A percentile compares a stretch with the other conserved stretches of the same genome.
phyloP scores from a whole-genome alignment of 2,797 vertebrate genomes.

The Sebastes taczanowskii region DNA sequence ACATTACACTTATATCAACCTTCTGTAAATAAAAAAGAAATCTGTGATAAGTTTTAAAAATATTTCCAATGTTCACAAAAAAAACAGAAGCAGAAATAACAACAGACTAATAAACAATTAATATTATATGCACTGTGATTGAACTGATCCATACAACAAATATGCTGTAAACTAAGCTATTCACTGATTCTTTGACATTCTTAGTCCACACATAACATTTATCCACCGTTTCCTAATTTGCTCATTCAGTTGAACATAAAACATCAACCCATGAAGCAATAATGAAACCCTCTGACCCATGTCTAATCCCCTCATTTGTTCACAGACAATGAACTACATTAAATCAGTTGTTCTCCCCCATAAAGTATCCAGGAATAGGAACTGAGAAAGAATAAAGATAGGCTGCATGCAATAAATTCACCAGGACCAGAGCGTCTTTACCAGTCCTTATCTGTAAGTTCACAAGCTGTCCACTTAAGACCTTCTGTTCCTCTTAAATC shows the following conservation, averaged over 20 bases:
- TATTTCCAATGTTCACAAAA: background rate
- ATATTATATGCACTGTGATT: background rate
- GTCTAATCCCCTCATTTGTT: constrained; percentile 58
- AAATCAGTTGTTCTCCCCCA: constrained; percentile 30
- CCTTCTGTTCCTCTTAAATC: constrained; percentile 12
- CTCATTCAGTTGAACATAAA: constrained; percentile 37
- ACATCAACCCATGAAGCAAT: constrained; percentile 28
- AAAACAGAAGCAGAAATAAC: background rate
- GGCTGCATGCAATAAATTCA: constrained; percentile 47
- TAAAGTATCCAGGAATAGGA: constrained; percentile 40
- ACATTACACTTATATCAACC: background rate
- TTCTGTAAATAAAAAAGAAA: background rate
- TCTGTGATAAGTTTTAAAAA: background rate
- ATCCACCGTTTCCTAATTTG: constrained; percentile 5
- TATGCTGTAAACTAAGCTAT: background rate
- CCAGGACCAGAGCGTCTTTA: constrained; percentile 17
- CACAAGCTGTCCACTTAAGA: constrained; percentile 27
- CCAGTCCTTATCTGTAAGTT: constrained; percentile 44
- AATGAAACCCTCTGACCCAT: constrained; percentile 56
- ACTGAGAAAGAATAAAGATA: constrained; percentile 59
- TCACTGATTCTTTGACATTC: background rate
- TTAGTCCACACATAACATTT: background rate
- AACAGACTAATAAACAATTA: background rate
- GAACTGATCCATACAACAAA: background rate
- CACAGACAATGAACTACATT: constrained; percentile 42